Base-by-base conservation (phyloP, 2,113 vertebrate species). In the Spea multiplicata region DNA sequence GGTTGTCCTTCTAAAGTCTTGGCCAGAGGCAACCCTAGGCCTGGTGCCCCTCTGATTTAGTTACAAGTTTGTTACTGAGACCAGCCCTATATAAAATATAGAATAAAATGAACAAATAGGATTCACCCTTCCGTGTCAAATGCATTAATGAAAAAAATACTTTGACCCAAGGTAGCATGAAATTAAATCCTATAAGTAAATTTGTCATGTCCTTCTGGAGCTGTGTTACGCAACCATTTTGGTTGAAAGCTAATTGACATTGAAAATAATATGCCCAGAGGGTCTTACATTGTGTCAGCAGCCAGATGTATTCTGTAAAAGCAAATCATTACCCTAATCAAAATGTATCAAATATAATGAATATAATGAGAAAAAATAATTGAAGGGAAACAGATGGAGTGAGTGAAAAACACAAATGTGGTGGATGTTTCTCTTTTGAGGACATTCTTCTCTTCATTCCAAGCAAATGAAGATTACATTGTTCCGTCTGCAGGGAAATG, bases 401-500 rank as follows among this genome's bases (percentile, higher is more conserved):
- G 66, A 30, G 68, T 62, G 16, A 65, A 64, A 30, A 68, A 78
- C 49, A 73, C 5, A 62, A 83, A 81, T 80, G 77, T 82, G 80
- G n/a, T 44, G 47, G 77, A 82, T 66, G 70, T 80, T 83, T 48
- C n/a, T 16, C 46, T 50, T 47, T 78, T n/a, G 30, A 78, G 30
- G 71, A 80, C 78, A 44, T 68, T 67, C 77, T 73, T 73, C 53
- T 44, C 2, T 49, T 68, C 65, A 61, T 68, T 80, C 65, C 71
- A 73, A 74, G 17, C 65, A 48, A 80, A 59, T 48, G 62, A 79
- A 73, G 52, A 80, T 74, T 49, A 68, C 65, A 80, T 80, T 80
- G 78, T 80, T 80, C 71, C 13, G 64, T 80, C 77, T 74, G 45
- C 64, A 68, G 78, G 65, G 78, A 80, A 74, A 80, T 80, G 17